Evolutionary conservation across 2,888 invertebrate genomes (phyloP).

Genomic region (Theristus sp.): DNA sequence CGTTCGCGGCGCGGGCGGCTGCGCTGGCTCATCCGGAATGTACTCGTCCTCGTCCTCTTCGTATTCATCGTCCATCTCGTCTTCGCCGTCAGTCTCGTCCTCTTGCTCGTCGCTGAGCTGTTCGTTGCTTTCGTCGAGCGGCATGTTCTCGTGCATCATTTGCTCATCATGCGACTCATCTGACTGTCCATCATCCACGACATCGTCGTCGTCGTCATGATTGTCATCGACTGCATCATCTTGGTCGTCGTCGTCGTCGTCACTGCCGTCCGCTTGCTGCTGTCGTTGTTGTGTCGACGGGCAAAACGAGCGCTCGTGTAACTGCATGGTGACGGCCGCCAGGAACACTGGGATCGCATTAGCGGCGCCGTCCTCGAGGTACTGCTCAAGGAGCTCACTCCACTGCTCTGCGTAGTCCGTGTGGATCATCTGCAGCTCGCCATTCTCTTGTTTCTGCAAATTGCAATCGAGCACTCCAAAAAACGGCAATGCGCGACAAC

Average conservation of each 20-base stretch:
- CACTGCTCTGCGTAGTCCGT: not conserved
- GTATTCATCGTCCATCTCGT: not conserved
- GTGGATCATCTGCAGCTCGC: not conserved
- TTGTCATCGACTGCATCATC: not conserved
- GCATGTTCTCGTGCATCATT: too few species aligned
- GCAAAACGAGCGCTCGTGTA: not conserved
- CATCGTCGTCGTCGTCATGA: not conserved
- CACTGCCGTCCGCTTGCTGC: too few species aligned
- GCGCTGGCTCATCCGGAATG: not conserved
- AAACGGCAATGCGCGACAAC: too few species aligned
- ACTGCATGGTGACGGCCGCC: not conserved
- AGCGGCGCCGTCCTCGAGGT: not conserved
- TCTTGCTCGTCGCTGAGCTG: not conserved
- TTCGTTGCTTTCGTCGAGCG: not conserved
- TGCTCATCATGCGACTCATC: not conserved
- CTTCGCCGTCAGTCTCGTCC: not conserved
- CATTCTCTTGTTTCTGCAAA: too few species aligned
- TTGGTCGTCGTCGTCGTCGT: not conserved
- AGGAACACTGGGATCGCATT: not conserved
- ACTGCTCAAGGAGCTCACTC: not conserved
- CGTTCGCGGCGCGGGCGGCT: not conserved
- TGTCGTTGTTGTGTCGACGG: too few species aligned
- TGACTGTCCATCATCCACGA: not conserved
- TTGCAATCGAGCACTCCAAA: not conserved
- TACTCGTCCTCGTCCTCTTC: not conserved